phyloP scores from a whole-genome alignment of 2,888 invertebrate species.

The Heliconius cydno region DNA sequence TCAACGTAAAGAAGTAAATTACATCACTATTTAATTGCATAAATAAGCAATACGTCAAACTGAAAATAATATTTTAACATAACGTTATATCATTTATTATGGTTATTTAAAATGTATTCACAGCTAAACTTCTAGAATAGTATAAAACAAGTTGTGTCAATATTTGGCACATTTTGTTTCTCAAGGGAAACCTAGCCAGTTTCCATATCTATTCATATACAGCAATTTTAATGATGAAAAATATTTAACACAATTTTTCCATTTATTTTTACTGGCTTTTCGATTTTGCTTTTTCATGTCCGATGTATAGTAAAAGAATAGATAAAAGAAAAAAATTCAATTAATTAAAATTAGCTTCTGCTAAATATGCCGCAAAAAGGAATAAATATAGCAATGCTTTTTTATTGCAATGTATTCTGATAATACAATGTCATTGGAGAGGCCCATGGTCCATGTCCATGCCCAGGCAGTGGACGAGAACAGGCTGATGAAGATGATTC shows the following conservation, averaged over 20 bases:
- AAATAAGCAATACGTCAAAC: background rate
- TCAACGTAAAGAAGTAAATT: too few species aligned
- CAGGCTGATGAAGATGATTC: too few species aligned
- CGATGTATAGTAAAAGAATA: too few species aligned
- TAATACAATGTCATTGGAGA: too few species aligned
- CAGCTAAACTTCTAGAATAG: background rate
- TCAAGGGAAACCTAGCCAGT: background rate
- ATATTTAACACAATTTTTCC: background rate
- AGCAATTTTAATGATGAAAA: background rate
- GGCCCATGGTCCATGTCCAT: too few species aligned
- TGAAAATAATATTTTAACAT: background rate
- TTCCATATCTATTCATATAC: background rate
- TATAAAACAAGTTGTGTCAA: constrained; percentile 7
- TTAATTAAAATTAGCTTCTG: too few species aligned
- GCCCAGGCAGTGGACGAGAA: too few species aligned
- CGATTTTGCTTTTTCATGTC: too few species aligned
- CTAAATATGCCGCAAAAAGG: too few species aligned
- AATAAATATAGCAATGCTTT: too few species aligned
- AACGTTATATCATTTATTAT: background rate
- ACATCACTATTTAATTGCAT: background rate
- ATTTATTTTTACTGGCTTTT: background rate
- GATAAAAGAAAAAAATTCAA: too few species aligned
- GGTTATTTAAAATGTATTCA: background rate
- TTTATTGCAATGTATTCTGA: too few species aligned
- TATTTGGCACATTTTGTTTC: background rate